Percentiles rank a stretch among this genome's conserved stretches.
These are phyloP conservation scores for Aphodius sticticus DNA, from an alignment of 2,888 invertebrate species.

Conservation along the genomic window DNA sequence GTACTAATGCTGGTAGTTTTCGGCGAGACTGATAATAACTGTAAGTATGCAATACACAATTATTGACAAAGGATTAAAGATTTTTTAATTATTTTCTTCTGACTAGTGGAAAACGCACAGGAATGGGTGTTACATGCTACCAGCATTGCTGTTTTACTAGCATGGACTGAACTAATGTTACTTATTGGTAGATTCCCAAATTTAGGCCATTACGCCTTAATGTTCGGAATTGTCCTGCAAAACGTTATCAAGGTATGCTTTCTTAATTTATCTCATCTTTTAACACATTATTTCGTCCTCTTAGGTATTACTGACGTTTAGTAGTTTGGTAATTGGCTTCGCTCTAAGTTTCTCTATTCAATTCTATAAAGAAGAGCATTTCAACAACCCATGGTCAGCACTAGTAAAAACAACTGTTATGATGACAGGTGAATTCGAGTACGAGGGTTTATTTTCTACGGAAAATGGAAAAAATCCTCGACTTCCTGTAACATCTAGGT, in stretches of 20 bases:
- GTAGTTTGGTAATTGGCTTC: slow-evolving; percentile 65
- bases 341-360: slow-evolving; percentile 65
- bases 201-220: slow-evolving; percentile 65
- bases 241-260: slow-evolving; percentile 62
- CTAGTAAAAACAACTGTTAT: slow-evolving; percentile 65
- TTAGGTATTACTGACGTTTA: slow-evolving; percentile 63
- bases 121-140: slow-evolving; percentile 58
- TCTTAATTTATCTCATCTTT: background rate
- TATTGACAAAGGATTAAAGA: background rate
- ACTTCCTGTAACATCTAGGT: slow-evolving; percentile 55
- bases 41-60: slow-evolving; percentile 33
- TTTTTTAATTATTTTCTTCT: background rate
- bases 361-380: slow-evolving; percentile 58
- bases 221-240: slow-evolving; percentile 65
- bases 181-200: slow-evolving; percentile 64
- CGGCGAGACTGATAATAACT: slow-evolving; percentile 38
- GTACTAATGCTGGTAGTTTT: slow-evolving; percentile 52
- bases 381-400: slow-evolving; percentile 57
- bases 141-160: slow-evolving; percentile 61
- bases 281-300: slow-evolving; percentile 35
- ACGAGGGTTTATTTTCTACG: slow-evolving; percentile 57
- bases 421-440: slow-evolving; percentile 68
- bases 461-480: slow-evolving; percentile 39
- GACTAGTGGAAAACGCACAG: slow-evolving; percentile 37
- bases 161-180: slow-evolving; percentile 65